These are phyloP conservation scores for Tachycineta bicolor DNA, from an alignment of 2,113 vertebrate species.

Conservation along the genomic window DNA sequence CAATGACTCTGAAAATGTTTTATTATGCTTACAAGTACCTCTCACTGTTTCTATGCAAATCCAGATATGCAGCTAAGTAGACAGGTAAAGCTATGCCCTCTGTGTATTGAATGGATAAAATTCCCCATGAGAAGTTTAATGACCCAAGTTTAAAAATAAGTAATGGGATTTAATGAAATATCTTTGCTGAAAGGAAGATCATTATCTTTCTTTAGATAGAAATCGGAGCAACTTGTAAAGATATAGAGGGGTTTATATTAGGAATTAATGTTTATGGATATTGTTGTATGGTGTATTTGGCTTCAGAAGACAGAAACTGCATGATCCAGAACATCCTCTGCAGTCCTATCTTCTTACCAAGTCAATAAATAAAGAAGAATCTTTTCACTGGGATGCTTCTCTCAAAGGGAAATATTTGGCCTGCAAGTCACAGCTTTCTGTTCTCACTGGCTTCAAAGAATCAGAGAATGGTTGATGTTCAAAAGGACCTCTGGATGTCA, in stretches of 20 bases:
- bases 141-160: not conserved
- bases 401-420: not conserved
- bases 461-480: not conserved
- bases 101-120: not conserved
- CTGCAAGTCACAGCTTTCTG: not conserved
- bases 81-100: not conserved
- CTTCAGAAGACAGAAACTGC: not conserved
- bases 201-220: not conserved
- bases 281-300: not conserved
- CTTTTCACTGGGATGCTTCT: not conserved
- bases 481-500: not conserved
- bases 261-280: not conserved
- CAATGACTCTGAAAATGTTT: not conserved
- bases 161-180: not conserved
- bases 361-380: not conserved
- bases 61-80: not conserved
- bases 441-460: not conserved
- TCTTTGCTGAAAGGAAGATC: not conserved
- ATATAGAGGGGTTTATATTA: not conserved
- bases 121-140: not conserved
- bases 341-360: not conserved
- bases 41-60: not conserved
- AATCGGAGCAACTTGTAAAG: not conserved
- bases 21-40: not conserved
- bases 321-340: not conserved